Evolutionary conservation across 2,113 vertebrate genomes (phyloP).

Genomic region (Gnathonemus longibarbis): DNA sequence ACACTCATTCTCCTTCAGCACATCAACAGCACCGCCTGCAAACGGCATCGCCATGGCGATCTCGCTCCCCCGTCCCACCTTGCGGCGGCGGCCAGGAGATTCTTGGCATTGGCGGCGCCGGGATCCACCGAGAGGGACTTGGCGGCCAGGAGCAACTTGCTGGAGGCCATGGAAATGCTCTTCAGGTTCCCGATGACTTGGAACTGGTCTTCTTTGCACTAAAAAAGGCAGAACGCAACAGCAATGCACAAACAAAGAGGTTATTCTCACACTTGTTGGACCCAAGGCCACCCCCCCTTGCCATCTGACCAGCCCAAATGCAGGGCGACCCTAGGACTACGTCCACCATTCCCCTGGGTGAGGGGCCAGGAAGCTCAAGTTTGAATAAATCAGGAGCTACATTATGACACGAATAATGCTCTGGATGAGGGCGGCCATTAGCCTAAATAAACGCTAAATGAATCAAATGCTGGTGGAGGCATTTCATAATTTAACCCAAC

Average conservation of each 20-base stretch:
- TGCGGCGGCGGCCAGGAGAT: constrained; percentile 90
- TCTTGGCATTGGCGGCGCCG: constrained; percentile 94
- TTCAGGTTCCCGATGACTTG: constrained; percentile 97
- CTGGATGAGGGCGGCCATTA: not conserved
- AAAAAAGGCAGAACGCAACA: constrained; percentile 28
- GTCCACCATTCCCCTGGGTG: not conserved
- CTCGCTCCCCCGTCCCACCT: constrained; percentile 61
- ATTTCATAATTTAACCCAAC: not conserved
- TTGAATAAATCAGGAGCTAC: not conserved
- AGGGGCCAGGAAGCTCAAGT: not conserved
- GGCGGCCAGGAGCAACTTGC: constrained; percentile 92
- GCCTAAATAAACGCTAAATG: not conserved
- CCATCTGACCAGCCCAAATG: not conserved
- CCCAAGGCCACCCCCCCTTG: not conserved
- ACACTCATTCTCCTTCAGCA: not conserved
- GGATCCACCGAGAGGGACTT: constrained; percentile 97
- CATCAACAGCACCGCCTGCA: not conserved
- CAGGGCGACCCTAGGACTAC: not conserved
- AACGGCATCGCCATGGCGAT: not conserved
- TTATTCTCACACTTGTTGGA: not conserved
- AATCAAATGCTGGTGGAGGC: not conserved
- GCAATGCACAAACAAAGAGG: not conserved
- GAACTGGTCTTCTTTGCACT: constrained; percentile 97
- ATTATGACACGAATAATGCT: not conserved
- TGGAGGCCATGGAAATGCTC: constrained; percentile 98